phyloP scores from a whole-genome alignment of 2,797 vertebrate genomes.

The Lutjanus argentimaculatus region DNA sequence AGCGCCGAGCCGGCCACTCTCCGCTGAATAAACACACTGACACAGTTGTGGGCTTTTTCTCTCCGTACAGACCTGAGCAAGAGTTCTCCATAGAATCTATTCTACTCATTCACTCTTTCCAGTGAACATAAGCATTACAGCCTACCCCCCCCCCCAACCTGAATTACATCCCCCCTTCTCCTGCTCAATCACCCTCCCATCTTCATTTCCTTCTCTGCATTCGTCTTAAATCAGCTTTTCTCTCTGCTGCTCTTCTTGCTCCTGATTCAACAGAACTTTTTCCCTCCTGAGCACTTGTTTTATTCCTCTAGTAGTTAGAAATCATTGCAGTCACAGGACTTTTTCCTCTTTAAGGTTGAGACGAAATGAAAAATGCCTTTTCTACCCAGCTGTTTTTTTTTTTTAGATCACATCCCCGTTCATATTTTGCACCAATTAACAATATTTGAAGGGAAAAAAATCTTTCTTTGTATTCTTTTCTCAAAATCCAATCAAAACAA shows the following conservation, averaged over 20 bases:
- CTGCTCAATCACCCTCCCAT: constrained; percentile 12
- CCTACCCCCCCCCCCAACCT: constrained; percentile 23
- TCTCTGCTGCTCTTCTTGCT: not conserved
- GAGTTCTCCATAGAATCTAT: constrained; percentile 62
- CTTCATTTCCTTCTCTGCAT: constrained; percentile 49
- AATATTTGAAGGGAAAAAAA: no score
- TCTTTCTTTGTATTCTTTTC: no score
- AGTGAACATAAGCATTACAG: constrained; percentile 61
- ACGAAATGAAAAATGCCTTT: no score
- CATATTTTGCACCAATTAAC: no score
- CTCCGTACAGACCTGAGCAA: constrained; percentile 64
- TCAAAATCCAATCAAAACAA: no score
- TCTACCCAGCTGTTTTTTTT: no score
- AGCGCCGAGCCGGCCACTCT: constrained; percentile 68
- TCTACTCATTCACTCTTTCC: constrained; percentile 69
- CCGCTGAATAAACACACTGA: constrained; percentile 77
- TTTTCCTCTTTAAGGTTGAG: not conserved
- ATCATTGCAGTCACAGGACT: not conserved
- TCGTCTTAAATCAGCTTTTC: constrained; percentile 40
- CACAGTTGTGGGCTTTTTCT: constrained; percentile 75
- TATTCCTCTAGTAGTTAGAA: not conserved
- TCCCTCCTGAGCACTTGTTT: not conserved
- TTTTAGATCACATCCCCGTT: no score
- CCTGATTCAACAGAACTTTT: constrained; percentile 5
- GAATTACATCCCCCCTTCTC: constrained; percentile 35